Conservation (phyloP, 2,888 invertebrate genomes). For the Drosophila mercatorum region DNA sequence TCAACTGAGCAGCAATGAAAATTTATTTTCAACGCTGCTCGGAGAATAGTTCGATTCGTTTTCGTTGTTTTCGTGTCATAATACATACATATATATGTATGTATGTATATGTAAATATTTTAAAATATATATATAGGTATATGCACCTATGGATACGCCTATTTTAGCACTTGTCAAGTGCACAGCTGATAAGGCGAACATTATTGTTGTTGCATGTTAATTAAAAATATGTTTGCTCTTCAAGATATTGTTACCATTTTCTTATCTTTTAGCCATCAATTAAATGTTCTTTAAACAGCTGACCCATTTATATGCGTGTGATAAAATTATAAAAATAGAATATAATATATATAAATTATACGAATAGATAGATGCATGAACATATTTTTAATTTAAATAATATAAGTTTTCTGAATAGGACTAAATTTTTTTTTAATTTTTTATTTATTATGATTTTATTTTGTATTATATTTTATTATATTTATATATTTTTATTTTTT, state of each 20-base stretch:
- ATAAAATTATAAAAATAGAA: slow-evolving; percentile 5
- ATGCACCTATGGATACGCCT: slow-evolving; percentile 14
- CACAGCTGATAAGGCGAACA: background rate
- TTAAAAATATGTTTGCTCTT: background rate
- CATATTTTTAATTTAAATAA: background rate
- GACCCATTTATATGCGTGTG: background rate
- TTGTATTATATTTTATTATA: background rate
- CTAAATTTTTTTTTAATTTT: background rate
- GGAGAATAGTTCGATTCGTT: slow-evolving; percentile 21
- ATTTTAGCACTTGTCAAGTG: background rate
- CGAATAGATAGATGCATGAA: background rate
- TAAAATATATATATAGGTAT: background rate
- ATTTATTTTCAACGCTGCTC: slow-evolving; percentile 24
- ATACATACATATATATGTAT: slow-evolving; percentile 12
- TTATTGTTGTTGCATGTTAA: background rate
- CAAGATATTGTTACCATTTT: background rate
- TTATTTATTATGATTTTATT: background rate
- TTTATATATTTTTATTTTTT: background rate
- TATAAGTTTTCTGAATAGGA: no score
- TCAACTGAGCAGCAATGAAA: slow-evolving; percentile 51
- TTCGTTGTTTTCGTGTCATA: slow-evolving; percentile 22
- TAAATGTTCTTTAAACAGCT: background rate
- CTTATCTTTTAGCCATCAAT: slow-evolving; percentile 8
- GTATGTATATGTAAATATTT: slow-evolving; percentile 6
- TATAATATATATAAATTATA: no score